Conservation (phyloP, 2,797 vertebrate species). For the Pangasius krempfi region DNA sequence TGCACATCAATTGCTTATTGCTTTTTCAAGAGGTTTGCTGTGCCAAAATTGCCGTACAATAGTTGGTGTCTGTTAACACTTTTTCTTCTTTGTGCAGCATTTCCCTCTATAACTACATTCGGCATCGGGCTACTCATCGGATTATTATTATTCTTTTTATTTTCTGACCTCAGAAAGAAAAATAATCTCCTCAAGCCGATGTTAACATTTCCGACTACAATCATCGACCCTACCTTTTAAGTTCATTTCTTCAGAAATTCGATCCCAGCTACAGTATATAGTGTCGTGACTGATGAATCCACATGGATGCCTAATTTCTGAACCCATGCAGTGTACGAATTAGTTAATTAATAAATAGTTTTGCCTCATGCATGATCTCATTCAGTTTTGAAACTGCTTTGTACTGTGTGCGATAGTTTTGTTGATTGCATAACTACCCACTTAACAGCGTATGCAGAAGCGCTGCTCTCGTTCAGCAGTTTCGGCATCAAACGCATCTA, state of each 20-base stretch:
- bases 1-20: neutral
- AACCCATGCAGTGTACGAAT: neutral
- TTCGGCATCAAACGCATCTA: conserved; percentile 1
- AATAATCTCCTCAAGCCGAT: neutral
- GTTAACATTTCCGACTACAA: neutral
- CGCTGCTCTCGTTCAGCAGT: neutral
- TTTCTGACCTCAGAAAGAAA: neutral
- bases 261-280: neutral
- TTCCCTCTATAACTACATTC: neutral
- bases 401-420: neutral
- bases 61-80: neutral
- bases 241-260: neutral
- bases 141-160: too few relatives aligned
- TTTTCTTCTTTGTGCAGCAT: neutral
- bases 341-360: too few relatives aligned
- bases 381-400: neutral
- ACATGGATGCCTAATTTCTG: neutral
- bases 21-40: neutral
- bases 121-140: neutral
- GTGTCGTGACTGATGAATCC: neutral
- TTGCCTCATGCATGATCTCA: neutral
- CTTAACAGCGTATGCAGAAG: neutral
- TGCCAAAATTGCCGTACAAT: neutral
- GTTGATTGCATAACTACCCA: neutral
- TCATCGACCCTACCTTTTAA: neutral